phyloP scores from a whole-genome alignment of 2,797 vertebrate species.

The Hybognathus amarus region DNA sequence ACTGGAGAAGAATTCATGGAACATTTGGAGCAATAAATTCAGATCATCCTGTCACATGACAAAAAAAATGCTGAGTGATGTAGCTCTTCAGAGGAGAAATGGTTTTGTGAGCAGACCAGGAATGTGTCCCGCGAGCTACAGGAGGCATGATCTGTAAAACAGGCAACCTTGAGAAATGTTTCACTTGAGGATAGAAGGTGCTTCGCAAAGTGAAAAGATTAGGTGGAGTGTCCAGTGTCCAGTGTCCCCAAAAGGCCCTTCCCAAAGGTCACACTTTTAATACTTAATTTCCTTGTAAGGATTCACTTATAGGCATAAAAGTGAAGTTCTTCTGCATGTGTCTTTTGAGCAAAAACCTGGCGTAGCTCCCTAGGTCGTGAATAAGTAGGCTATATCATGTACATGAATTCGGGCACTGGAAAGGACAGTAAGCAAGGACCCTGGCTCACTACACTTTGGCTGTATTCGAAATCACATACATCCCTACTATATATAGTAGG shows the following conservation, averaged over 20 bases:
- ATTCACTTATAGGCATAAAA: background rate
- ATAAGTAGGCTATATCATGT: background rate
- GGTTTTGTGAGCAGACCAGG: conserved; percentile 35
- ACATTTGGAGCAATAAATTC: conserved; percentile 16
- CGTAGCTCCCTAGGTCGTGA: rapidly evolving
- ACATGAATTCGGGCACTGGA: background rate
- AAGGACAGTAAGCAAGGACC: background rate
- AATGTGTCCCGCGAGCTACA: conserved; percentile 50
- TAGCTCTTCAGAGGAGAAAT: conserved; percentile 29
- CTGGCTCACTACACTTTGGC: background rate
- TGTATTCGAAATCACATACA: no score
- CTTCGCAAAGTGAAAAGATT: conserved; percentile 39
- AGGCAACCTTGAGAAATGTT: conserved; percentile 47
- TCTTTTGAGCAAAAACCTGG: background rate
- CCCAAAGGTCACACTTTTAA: conserved; percentile 20
- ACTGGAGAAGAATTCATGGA: conserved; percentile 12
- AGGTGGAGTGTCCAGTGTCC: background rate
- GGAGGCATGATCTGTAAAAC: conserved; percentile 47
- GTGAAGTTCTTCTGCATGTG: background rate
- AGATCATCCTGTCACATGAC: conserved; percentile 24
- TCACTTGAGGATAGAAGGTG: conserved; percentile 31
- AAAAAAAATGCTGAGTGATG: conserved; percentile 37
- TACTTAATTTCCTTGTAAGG: background rate
- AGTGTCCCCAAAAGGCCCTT: background rate
- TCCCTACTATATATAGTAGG: no score